phyloP scores from a whole-genome alignment of 2,113 vertebrate genomes.

The Nannobrachium achirus region DNA sequence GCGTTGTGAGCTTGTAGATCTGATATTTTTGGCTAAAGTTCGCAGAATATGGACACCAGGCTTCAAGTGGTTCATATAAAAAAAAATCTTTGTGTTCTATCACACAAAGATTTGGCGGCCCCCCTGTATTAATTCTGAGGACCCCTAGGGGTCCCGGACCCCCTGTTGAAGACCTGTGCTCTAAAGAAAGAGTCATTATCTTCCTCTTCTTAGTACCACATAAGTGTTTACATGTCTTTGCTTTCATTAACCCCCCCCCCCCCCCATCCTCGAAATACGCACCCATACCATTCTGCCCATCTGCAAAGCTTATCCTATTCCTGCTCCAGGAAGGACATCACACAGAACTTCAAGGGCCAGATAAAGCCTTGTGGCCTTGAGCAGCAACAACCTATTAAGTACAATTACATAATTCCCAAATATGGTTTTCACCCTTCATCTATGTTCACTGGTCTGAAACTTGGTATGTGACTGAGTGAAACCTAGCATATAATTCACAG shows the following conservation, averaged over 20 bases:
- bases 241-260: not conserved
- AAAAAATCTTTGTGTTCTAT: too few relatives aligned
- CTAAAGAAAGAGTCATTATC: slow-evolving; percentile 19
- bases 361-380: not conserved
- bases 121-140: too few relatives aligned
- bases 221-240: not conserved
- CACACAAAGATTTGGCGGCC: too few relatives aligned
- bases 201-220: slow-evolving; percentile 2
- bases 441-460: not conserved
- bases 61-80: too few relatives aligned
- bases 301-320: not conserved
- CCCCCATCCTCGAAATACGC: not conserved
- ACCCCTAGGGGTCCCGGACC: too few relatives aligned
- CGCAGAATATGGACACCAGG: too few relatives aligned
- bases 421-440: not conserved
- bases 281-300: not conserved
- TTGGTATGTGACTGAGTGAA: too few relatives aligned
- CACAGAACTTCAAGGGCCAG: not conserved
- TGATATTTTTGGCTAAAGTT: too few relatives aligned
- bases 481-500: too few relatives aligned
- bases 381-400: not conserved
- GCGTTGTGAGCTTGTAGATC: too few relatives aligned
- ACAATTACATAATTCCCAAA: not conserved
- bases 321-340: not conserved
- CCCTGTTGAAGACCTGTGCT: too few relatives aligned